These are phyloP conservation scores for Eupeodes corollae DNA, from an alignment of 1,140 invertebrate genomes.

Conservation along the genomic window DNA sequence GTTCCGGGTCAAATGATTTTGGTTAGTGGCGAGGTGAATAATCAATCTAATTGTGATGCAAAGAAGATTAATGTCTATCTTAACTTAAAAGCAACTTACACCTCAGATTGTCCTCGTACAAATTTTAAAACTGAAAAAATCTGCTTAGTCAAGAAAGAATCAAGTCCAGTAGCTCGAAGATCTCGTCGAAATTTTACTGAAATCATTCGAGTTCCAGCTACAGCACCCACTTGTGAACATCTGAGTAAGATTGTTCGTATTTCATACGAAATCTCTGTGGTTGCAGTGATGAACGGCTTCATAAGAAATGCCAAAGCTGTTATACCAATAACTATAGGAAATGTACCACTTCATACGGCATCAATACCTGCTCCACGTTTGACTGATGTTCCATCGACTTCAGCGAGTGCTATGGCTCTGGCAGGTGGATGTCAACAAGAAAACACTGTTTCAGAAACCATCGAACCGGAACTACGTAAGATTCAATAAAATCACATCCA, in stretches of 20 bases:
- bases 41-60: conserved; percentile 40
- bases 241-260: conserved; percentile 28
- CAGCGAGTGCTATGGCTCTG: conserved; percentile 18
- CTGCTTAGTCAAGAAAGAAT: conserved; percentile 23
- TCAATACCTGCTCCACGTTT: conserved; percentile 7
- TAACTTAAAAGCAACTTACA: conserved; percentile 35
- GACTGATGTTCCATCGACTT: conserved; percentile 23
- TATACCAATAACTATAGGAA: conserved; percentile 31
- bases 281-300: conserved; percentile 27
- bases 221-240: conserved; percentile 39
- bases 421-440: conserved; percentile 18
- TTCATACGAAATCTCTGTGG: conserved; percentile 28
- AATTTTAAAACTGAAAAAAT: conserved; percentile 28
- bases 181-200: conserved; percentile 19
- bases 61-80: conserved; percentile 38
- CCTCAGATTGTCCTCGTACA: conserved; percentile 41
- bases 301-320: conserved; percentile 25
- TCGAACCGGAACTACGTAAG: conserved; percentile 25
- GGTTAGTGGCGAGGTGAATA: conserved; percentile 21
- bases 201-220: conserved; percentile 27
- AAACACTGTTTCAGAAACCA: not conserved
- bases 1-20: conserved; percentile 32
- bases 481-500: not conserved
- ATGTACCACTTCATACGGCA: conserved; percentile 19
- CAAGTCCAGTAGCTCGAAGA: conserved; percentile 18